Conservation (phyloP, 2,888 invertebrate species). For the Chrysina gloriosa region DNA sequence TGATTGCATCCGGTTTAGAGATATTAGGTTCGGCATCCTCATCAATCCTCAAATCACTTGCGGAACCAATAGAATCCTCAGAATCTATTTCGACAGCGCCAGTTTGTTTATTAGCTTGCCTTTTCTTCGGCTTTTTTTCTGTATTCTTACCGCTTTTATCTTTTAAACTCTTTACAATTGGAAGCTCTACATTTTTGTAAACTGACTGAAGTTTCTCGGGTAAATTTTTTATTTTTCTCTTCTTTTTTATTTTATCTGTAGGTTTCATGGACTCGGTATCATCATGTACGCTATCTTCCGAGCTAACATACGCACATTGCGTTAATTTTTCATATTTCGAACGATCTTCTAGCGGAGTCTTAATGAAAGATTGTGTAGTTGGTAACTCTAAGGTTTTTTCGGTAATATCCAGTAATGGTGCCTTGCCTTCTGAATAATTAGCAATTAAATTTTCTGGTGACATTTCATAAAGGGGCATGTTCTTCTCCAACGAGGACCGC, state of each 20-base stretch:
- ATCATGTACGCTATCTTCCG: constrained; percentile 67
- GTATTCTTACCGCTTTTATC: constrained; percentile 52
- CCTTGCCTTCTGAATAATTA: constrained; percentile 62
- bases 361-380: constrained; percentile 69
- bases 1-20: constrained; percentile 64
- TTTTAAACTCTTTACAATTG: constrained; percentile 66
- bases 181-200: constrained; percentile 67
- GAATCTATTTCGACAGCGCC: constrained; percentile 66
- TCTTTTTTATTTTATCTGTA: constrained; percentile 60
- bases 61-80: constrained; percentile 79
- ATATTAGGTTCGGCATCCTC: constrained; percentile 65
- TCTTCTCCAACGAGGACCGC: constrained; percentile 31
- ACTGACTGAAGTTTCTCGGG: constrained; percentile 69
- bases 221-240: constrained; percentile 64
- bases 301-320: constrained; percentile 68
- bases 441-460: constrained; percentile 22
- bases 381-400: constrained; percentile 56
- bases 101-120: constrained; percentile 51
- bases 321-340: constrained; percentile 83
- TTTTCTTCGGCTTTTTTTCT: constrained; percentile 50
- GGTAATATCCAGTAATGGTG: constrained; percentile 61
- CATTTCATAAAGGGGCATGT: constrained; percentile 28
- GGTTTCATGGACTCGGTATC: constrained; percentile 62
- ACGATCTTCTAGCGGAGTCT: constrained; percentile 75
- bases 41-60: constrained; percentile 74